Evolutionary conservation across 1,140 invertebrate species (phyloP), one percentile per base, ranked within the genome.

Genomic region (Ceratitis capitata): DNA sequence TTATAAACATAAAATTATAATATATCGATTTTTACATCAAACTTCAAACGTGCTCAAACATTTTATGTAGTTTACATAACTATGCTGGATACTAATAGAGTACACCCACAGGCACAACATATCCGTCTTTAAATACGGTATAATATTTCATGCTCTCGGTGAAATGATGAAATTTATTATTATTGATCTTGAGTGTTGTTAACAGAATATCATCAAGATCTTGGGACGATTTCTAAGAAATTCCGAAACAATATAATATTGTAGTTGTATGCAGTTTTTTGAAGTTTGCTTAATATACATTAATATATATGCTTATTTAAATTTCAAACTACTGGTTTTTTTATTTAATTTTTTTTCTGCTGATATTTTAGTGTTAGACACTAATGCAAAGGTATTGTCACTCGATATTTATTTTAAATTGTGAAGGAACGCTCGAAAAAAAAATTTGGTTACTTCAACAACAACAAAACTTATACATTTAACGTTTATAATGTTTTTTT

Each of bases 141-240:
- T 78, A 78, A 26, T 78, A 78, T 78, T 45, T 78, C 69, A 42
- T 78, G 45, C 19, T 23, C 16, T 14, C 26, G n/a, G 45, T 7
- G 39, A 47, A 78, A 42, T 78, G 45, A 4, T 42, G 35, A 23
- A 42, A 78, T 42, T 78, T 45, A 45, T 45, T 45, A 45, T 45
- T 10, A 47, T 9, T 78, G 35, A 78, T 23, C 69, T 78, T 78
- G 32, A 69, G n/a, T 6, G 61, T 9, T 78, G 39, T 78, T 56
- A 45, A 23, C 3, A 45, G n/a, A 78, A 47, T 78, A 45, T 19
- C 7, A 78, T n/a, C n/a, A 69, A 78, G 39, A n/a, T 78, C 69
- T 78, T 6, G 39, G 39, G 23, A 10, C 45, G 69, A 78, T 78
- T 78, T 78, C 69, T 78, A 78, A 45, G 69, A 78, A 78, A 78